phyloP scores from a whole-genome alignment of 1,140 invertebrate species.

The Bathynomus jamesi region DNA sequence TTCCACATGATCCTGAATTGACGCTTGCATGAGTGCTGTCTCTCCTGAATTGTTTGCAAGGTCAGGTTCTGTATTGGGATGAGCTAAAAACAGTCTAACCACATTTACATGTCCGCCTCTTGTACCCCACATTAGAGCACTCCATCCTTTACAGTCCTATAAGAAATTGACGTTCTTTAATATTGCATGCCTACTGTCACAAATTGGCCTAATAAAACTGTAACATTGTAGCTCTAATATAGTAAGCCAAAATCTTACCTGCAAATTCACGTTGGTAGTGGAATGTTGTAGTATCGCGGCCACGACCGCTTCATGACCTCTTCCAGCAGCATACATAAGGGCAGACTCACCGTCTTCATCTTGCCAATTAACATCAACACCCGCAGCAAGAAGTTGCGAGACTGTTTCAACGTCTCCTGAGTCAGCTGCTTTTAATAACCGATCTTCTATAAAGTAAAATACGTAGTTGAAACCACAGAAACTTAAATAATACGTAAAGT shows the following conservation, averaged over 20 bases:
- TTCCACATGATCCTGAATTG: conserved; percentile 34
- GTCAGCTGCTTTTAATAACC: conserved; percentile 19
- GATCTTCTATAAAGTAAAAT: conserved; percentile 23
- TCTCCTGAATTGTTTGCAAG: conserved; percentile 37
- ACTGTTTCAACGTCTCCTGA: conserved; percentile 15
- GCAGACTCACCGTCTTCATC: conserved; percentile 39
- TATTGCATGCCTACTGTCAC: no score
- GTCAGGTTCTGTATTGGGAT: conserved; percentile 36
- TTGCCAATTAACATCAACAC: conserved; percentile 37
- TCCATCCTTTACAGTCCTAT: conserved; percentile 40
- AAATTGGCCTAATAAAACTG: conserved; percentile 6
- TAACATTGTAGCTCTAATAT: neutral
- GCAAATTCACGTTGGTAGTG: conserved; percentile 35
- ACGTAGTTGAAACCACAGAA: no score
- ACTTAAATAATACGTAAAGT: no score
- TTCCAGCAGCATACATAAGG: conserved; percentile 40
- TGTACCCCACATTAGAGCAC: conserved; percentile 40
- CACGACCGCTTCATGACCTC: conserved; percentile 38
- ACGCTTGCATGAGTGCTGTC: conserved; percentile 37
- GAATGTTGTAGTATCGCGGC: conserved; percentile 32
- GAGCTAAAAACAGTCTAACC: conserved; percentile 36
- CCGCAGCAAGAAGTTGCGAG: conserved; percentile 28
- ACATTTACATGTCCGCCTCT: conserved; percentile 39
- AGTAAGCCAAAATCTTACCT: conserved; percentile 14
- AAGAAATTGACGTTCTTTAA: no score